Percentiles rank a stretch among this genome's conserved stretches.
These are phyloP conservation scores for Pocillopora verrucosa DNA, from an alignment of 64 coral and sea anemone genomes.

Conservation along the genomic window DNA sequence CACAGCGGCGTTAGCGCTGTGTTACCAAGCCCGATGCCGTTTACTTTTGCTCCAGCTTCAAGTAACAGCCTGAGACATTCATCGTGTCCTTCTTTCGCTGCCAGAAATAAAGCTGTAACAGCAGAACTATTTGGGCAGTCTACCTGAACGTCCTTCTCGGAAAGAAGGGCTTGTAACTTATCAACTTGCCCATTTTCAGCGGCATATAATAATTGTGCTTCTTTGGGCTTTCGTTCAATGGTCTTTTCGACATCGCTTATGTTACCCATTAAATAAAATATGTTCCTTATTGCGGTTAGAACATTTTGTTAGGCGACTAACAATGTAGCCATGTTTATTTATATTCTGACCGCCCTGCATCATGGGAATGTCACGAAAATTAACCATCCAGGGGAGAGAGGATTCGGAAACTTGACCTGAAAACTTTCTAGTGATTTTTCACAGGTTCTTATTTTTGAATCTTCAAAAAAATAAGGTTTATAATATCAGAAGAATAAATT, in stretches of 20 bases:
- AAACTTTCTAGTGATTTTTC: too few species aligned
- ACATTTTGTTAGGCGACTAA: not conserved
- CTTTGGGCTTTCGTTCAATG: constrained; percentile 59
- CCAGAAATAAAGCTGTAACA: constrained; percentile 76
- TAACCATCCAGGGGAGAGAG: not conserved
- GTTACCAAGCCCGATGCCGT: constrained; percentile 70
- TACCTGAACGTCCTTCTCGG: constrained; percentile 45
- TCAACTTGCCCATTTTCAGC: constrained; percentile 76
- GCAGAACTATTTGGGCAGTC: constrained; percentile 86
- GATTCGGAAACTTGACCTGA: not conserved
- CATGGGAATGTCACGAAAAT: constrained; percentile 4
- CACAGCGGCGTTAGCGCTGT: constrained; percentile 80
- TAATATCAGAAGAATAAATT: too few species aligned
- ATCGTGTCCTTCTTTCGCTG: constrained; percentile 85
- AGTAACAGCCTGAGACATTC: constrained; percentile 69
- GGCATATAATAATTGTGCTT: constrained; percentile 70
- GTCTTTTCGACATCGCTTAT: constrained; percentile 54
- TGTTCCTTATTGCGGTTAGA: not conserved
- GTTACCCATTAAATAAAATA: constrained; percentile 69
- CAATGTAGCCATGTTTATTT: constrained; percentile 23
- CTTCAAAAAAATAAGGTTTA: not conserved
- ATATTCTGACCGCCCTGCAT: not conserved
- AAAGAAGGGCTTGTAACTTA: constrained; percentile 47
- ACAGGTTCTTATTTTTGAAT: not conserved
- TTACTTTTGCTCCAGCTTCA: constrained; percentile 75